phyloP scores from a whole-genome alignment of 2,113 vertebrate species.

The Callocephalon fimbriatum region DNA sequence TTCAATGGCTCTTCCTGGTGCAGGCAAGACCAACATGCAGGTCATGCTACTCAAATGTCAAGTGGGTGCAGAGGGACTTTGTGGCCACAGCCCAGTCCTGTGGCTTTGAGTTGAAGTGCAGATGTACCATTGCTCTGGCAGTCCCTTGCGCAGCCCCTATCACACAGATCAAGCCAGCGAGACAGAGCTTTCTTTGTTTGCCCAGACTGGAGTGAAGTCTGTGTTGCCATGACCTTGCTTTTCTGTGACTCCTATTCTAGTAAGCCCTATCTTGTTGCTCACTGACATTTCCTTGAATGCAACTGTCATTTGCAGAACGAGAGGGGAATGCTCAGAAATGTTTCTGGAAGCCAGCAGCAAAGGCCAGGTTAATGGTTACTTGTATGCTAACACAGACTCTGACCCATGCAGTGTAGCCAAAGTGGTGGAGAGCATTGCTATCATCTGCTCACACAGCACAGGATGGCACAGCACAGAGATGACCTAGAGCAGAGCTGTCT shows the following conservation, averaged over 20 bases:
- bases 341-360: background rate
- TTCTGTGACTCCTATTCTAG: background rate
- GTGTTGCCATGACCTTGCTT: background rate
- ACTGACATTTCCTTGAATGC: slow-evolving; percentile 28
- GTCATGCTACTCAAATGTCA: background rate
- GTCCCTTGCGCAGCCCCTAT: background rate
- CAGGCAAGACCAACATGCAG: background rate
- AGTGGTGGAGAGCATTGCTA: background rate
- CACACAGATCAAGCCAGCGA: background rate
- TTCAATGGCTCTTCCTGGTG: background rate
- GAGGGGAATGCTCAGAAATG: slow-evolving; percentile 41
- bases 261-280: background rate
- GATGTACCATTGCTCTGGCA: background rate
- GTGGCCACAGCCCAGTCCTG: background rate
- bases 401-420: slow-evolving; percentile 12
- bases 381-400: slow-evolving; percentile 65
- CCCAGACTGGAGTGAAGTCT: background rate
- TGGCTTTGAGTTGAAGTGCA: background rate
- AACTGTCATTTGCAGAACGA: slow-evolving; percentile 1
- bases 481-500: background rate
- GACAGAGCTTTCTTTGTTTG: background rate
- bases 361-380: slow-evolving; percentile 69
- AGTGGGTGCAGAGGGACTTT: background rate
- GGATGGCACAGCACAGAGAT: background rate
- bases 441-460: background rate